phyloP scores from a whole-genome alignment of 2,888 invertebrate genomes.

The Acholoe squamosa region DNA sequence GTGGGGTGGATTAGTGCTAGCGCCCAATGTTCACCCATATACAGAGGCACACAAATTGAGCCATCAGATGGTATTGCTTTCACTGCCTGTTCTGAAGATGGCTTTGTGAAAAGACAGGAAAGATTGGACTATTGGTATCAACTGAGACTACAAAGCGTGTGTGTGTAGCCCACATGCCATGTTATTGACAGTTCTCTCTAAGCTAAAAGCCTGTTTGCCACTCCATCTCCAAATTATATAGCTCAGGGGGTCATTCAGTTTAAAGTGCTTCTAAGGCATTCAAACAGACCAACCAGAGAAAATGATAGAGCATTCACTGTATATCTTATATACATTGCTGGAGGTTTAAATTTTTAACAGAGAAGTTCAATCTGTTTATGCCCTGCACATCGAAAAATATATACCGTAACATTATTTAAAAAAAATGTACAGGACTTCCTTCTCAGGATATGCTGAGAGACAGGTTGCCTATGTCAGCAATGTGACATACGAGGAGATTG shows the following conservation, averaged over 20 bases:
- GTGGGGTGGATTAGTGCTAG: neutral
- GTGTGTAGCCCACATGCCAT: neutral
- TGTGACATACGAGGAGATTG: too few species aligned
- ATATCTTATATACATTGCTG: too few species aligned
- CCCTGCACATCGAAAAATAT: too few species aligned
- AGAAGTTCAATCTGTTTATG: too few species aligned
- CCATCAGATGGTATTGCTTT: neutral
- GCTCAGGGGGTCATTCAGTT: neutral
- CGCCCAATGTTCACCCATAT: neutral
- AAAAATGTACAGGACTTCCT: too few species aligned
- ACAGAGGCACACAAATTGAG: neutral
- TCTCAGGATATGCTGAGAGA: too few species aligned
- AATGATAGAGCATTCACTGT: too few species aligned
- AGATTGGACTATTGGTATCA: neutral
- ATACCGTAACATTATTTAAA: too few species aligned
- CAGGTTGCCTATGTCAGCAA: too few species aligned
- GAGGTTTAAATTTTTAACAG: too few species aligned
- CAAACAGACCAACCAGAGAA: too few species aligned
- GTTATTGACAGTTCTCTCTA: neutral
- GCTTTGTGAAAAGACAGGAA: neutral
- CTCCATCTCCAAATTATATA: neutral
- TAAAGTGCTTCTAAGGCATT: neutral
- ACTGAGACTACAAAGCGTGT: neutral
- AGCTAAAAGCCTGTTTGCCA: constrained; percentile 12
- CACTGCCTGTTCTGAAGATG: neutral